phyloP scores from a whole-genome alignment of 2,888 invertebrate species.

The Apomyelois bistriatella region DNA sequence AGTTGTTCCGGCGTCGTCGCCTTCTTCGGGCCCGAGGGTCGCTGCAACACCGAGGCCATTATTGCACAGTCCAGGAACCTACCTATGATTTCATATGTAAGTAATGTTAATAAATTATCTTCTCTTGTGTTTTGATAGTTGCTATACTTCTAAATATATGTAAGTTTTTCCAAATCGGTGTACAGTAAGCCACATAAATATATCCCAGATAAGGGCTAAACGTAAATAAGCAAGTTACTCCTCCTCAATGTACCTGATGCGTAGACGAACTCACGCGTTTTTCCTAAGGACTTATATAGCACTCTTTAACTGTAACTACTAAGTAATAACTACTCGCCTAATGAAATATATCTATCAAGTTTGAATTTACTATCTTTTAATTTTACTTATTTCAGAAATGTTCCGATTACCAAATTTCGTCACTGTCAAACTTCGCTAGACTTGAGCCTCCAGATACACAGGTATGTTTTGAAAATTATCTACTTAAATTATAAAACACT shows the following conservation, averaged over 20 bases:
- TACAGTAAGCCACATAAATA: no score
- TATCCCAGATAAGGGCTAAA: no score
- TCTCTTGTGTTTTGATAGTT: no score
- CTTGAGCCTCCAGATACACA: constrained; percentile 97
- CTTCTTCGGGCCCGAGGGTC: constrained; percentile 97
- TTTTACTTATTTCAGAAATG: constrained; percentile 88
- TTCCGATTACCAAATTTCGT: constrained; percentile 93
- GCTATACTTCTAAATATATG: no score
- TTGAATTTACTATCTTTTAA: neutral
- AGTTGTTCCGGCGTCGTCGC: constrained; percentile 93
- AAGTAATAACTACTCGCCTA: no score
- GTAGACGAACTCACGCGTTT: no score
- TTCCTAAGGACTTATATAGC: no score
- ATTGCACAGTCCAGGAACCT: constrained; percentile 95
- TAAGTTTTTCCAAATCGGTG: no score
- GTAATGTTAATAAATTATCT: constrained; percentile 69
- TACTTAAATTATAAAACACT: no score
- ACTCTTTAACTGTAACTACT: no score
- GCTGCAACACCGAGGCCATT: constrained; percentile 96
- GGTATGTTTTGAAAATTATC: constrained; percentile 57
- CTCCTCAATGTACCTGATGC: no score
- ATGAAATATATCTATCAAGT: neutral
- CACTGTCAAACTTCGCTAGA: constrained; percentile 93
- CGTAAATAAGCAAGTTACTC: no score
- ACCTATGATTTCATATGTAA: constrained; percentile 98